A percentile compares a stretch with the other conserved stretches of the same genome.
Conservation (phyloP, 2,888 invertebrate species). For the Anagyrus pseudococci region DNA sequence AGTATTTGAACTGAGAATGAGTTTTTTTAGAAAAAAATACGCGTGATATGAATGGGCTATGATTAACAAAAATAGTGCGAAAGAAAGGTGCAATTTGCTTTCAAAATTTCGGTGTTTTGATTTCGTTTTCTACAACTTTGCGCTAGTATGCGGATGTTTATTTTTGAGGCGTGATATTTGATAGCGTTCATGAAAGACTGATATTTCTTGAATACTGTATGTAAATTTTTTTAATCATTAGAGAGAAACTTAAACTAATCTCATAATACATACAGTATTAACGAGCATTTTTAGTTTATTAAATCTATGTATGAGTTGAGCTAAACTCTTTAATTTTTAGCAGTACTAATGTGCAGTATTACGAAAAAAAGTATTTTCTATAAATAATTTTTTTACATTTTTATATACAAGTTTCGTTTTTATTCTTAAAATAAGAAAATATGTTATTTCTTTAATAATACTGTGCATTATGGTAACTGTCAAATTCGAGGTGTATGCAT, state of each 20-base stretch:
- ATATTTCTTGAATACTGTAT: constrained; percentile 8
- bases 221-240: constrained; percentile 21
- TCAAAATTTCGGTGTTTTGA: constrained; percentile 30
- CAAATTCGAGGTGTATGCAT: too few relatives aligned
- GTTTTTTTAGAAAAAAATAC: constrained; percentile 8
- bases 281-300: too few relatives aligned
- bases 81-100: constrained; percentile 30
- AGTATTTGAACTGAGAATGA: constrained; percentile 10
- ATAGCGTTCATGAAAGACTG: constrained; percentile 10
- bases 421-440: too few relatives aligned
- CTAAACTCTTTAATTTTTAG: too few relatives aligned
- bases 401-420: too few relatives aligned
- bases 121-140: constrained; percentile 26
- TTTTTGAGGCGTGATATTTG: constrained; percentile 1
- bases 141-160: constrained; percentile 8
- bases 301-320: too few relatives aligned
- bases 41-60: constrained; percentile 30
- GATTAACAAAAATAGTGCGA: constrained; percentile 23
- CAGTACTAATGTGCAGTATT: too few relatives aligned
- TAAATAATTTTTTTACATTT: too few relatives aligned
- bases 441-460: too few relatives aligned
- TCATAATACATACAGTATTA: too few relatives aligned
- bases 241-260: constrained; percentile 11
- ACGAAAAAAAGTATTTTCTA: too few relatives aligned
- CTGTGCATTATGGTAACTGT: too few relatives aligned